Conservation (phyloP, 2,888 invertebrate genomes). For the Chloroclystis v-ata region DNA sequence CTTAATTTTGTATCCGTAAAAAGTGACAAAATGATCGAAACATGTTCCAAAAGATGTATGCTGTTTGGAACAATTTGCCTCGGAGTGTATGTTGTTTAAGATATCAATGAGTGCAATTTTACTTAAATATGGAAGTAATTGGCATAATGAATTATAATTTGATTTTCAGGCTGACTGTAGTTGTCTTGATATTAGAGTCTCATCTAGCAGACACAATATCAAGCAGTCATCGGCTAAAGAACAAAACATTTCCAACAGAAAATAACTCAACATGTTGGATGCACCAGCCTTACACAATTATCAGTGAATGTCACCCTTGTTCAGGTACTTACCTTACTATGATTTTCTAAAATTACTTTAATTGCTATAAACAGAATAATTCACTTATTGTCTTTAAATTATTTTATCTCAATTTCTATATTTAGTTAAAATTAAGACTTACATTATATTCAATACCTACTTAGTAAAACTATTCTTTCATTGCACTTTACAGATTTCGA, state of each 20-base stretch:
- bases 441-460: too few species aligned
- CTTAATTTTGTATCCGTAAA: not conserved
- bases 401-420: too few species aligned
- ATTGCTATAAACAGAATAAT: too few species aligned
- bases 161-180: conserved; percentile 84
- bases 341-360: too few species aligned
- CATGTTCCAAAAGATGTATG: conserved; percentile 91
- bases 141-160: not conserved
- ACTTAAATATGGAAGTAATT: not conserved
- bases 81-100: conserved; percentile 80
- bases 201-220: conserved; percentile 73
- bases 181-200: conserved; percentile 90
- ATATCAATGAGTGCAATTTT: not conserved
- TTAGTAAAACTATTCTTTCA: too few species aligned
- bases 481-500: conserved; percentile 84
- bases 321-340: too few species aligned
- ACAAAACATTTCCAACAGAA: conserved; percentile 83
- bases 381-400: too few species aligned
- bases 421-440: too few species aligned
- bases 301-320: conserved; percentile 91
- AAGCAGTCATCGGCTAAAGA: conserved; percentile 79
- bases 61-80: conserved; percentile 85
- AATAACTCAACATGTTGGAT: conserved; percentile 89
- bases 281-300: conserved; percentile 83
- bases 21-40: conserved; percentile 84